phyloP scores from a whole-genome alignment of 2,888 invertebrate genomes.

The Xestoiulus laeticollis region DNA sequence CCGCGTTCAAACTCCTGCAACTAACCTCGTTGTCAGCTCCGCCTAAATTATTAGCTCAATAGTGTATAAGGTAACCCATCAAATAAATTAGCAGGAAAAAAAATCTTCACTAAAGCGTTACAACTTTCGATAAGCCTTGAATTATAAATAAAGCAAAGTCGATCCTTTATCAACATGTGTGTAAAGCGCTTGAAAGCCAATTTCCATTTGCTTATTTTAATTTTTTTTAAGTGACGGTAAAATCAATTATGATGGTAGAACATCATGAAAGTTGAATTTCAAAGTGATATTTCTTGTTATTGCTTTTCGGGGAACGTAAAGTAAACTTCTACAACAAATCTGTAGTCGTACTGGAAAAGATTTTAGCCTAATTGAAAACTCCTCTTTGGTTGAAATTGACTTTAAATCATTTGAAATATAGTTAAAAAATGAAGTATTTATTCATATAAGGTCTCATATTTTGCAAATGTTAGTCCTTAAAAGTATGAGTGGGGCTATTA shows the following conservation, averaged over 20 bases:
- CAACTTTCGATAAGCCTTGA: not conserved
- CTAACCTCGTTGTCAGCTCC: conserved; percentile 29
- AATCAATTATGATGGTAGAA: not conserved
- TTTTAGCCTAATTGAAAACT: too few species aligned
- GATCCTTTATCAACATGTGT: not conserved
- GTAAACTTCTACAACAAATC: too few species aligned
- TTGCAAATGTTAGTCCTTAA: too few species aligned
- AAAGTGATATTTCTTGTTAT: too few species aligned
- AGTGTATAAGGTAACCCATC: not conserved
- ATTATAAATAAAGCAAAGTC: not conserved
- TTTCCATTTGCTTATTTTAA: not conserved
- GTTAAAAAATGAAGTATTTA: too few species aligned
- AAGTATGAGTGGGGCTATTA: too few species aligned
- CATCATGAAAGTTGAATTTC: too few species aligned
- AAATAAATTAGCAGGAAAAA: not conserved
- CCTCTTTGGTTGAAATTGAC: too few species aligned
- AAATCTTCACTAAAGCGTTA: not conserved
- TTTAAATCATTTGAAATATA: too few species aligned
- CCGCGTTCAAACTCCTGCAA: not conserved
- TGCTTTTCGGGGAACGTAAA: too few species aligned
- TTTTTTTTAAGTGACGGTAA: not conserved
- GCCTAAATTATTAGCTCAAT: not conserved
- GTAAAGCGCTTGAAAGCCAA: not conserved
- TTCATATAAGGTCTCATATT: too few species aligned
- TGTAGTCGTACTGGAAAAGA: too few species aligned